These are phyloP conservation scores for Salvelinus sp. DNA, from an alignment of 2,113 vertebrate genomes.

Conservation along the genomic window DNA sequence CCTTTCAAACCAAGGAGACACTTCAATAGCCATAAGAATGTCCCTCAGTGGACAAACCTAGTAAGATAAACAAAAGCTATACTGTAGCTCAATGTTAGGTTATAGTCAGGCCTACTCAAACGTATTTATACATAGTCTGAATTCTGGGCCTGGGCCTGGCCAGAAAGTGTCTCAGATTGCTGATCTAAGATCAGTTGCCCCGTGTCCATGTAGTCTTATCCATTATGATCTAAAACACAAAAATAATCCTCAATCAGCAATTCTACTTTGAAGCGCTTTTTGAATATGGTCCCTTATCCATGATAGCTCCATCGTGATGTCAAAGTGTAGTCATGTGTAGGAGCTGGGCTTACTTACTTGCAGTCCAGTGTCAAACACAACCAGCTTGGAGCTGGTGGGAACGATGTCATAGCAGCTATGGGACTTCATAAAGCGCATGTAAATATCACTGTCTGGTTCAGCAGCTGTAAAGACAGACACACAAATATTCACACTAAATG, in stretches of 20 bases:
- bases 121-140: background rate
- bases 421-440: constrained; percentile 97
- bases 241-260: no score
- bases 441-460: constrained; percentile 94
- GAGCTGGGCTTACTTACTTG: constrained; percentile 83
- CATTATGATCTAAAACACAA: no score
- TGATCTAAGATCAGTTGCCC: no score
- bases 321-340: background rate
- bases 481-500: constrained; percentile 6
- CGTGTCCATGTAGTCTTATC: no score
- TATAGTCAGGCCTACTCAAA: background rate
- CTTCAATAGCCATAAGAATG: background rate
- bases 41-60: background rate
- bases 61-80: background rate
- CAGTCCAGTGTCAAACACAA: constrained; percentile 97
- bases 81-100: background rate
- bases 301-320: background rate
- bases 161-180: background rate
- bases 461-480: constrained; percentile 69
- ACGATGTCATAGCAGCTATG: constrained; percentile 99
- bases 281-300: no score
- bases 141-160: background rate
- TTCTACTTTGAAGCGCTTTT: no score
- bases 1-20: background rate
- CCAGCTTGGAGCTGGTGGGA: constrained; percentile 97